Evolutionary conservation across 2,888 invertebrate species (phyloP), one percentile per base, ranked within the genome.

Genomic region (Mesodorylaimus sp.): DNA sequence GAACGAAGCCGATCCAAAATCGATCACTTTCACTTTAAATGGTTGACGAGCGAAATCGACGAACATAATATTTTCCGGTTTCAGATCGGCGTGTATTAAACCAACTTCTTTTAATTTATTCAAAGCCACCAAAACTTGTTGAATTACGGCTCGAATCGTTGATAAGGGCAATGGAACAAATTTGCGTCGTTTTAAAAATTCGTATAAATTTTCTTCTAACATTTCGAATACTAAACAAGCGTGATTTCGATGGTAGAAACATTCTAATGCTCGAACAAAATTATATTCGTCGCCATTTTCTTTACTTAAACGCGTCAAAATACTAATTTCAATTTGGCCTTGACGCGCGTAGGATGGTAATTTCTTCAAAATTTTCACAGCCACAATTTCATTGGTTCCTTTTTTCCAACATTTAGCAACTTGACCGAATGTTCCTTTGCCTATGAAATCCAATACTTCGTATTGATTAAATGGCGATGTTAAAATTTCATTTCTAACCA

Each of bases 381-480:
- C 97, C 65, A 97, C 95, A 68, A 99, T 95, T 73, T 99, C 95
- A 70, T 91, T 97, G 63, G 97, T 97, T 70, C 95, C 95, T 70
- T 95, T 93, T 74, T 99, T 97, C 95, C 97, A 97, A 73, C 97
- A 99, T 75, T 99, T 99, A 67, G 97, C 97, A 67, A 99, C 97
- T 71, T 81, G 79, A 58, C 95, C 95, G 74, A 97, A 97, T 60
- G 95, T 97, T 64, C 97, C 97, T 61, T 97, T 81, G 61, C 97
- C 97, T 66, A 99, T 79, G 74, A 97, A 99, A 75, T 97, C 95
- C 70, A 95, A 64, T 24, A 45, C 52, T 55, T 64, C 65, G 56
- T 65, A 65, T 45, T 62, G 61, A 47, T 60, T 61, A 52, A 61
- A 62, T 7, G 62, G 62, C 32, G 63, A 64, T 24, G 51, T 47